These are phyloP conservation scores for Polypedilum pembai DNA, from an alignment of 1,140 invertebrate species.

Conservation along the genomic window DNA sequence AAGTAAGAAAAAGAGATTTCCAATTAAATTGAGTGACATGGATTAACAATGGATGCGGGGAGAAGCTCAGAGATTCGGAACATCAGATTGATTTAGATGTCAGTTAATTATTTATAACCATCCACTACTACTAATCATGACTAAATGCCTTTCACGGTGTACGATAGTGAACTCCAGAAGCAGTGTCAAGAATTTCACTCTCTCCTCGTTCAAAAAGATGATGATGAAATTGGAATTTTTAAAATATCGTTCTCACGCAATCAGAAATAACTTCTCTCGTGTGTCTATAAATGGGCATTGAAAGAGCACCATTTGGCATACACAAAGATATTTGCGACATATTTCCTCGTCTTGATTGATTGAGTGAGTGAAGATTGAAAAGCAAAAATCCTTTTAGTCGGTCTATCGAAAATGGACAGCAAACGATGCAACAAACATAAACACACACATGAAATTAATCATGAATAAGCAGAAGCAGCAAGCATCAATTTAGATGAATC, in stretches of 20 bases:
- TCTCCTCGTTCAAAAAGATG: neutral
- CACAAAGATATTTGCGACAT: neutral
- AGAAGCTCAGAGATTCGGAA: constrained; percentile 2
- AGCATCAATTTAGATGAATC: neutral
- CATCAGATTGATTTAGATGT: constrained; percentile 26
- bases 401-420: neutral
- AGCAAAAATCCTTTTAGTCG: neutral
- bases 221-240: neutral
- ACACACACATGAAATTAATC: neutral
- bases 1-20: neutral
- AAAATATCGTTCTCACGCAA: neutral
- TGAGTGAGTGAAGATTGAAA: neutral
- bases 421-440: neutral
- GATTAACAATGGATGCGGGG: constrained; percentile 8
- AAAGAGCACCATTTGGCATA: neutral
- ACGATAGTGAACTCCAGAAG: constrained; percentile 3
- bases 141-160: neutral
- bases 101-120: constrained; percentile 25
- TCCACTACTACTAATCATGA: constrained; percentile 2
- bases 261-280: neutral
- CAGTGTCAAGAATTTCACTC: neutral
- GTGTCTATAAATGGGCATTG: neutral
- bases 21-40: constrained; percentile 18
- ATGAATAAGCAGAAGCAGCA: neutral
- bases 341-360: neutral